Evolutionary conservation across 2,797 vertebrate genomes (phyloP).

Genomic region (Sardinella longiceps): DNA sequence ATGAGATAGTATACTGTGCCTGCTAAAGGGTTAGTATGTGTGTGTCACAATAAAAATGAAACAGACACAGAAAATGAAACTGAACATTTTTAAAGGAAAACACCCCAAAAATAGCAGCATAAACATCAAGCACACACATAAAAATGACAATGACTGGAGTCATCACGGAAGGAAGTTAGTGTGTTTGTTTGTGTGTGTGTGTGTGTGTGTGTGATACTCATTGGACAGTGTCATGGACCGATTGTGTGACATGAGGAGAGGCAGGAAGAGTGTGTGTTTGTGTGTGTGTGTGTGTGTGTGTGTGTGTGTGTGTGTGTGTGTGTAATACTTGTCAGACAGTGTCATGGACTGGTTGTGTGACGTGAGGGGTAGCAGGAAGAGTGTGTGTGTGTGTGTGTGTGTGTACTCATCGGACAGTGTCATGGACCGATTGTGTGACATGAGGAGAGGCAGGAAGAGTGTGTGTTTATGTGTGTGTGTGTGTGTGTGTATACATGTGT

Average conservation of each 20-base stretch:
- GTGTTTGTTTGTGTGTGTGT: background rate
- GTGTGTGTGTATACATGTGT: no score
- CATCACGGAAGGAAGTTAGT: background rate
- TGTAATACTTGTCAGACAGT: background rate
- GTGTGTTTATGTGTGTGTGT: no score
- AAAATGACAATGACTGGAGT: background rate
- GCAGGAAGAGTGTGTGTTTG: conserved; percentile 2
- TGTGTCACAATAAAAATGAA: background rate
- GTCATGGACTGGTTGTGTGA: background rate
- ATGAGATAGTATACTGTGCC: no score
- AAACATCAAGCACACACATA: background rate
- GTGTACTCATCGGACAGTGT: no score
- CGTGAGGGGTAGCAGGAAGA: background rate
- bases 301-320: no score
- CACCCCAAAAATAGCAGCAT: background rate
- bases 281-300: background rate
- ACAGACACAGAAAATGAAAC: background rate
- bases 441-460: no score
- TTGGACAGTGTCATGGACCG: background rate
- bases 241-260: background rate
- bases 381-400: no score
- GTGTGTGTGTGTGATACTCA: no score
- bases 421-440: no score
- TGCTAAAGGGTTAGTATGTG: background rate
- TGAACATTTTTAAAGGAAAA: background rate